Evolutionary conservation across 2,888 invertebrate genomes (phyloP).

Genomic region (Sphaerophoria taeniata): DNA sequence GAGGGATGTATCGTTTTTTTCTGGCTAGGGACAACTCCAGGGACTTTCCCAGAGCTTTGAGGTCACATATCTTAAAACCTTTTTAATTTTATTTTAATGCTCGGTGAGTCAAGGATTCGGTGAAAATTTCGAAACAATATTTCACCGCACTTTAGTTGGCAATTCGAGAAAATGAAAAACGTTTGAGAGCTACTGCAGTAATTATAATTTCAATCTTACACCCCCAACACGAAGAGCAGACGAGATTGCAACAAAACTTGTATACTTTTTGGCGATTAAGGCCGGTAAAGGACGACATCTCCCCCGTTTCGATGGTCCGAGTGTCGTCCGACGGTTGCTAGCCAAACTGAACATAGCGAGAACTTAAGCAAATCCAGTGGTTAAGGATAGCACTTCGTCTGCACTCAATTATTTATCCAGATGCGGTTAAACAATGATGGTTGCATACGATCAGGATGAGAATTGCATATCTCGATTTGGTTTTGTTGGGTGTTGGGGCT

Average conservation of each 20-base stretch:
- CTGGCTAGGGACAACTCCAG: neutral
- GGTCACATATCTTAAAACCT: no score
- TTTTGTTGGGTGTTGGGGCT: constrained; percentile 16
- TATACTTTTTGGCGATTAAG: constrained; percentile 26
- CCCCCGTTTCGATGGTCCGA: no score
- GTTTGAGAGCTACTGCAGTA: constrained; percentile 56
- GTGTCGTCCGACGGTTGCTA: neutral
- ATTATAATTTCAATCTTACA: constrained; percentile 67
- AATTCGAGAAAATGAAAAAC: constrained; percentile 11
- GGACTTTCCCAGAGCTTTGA: no score
- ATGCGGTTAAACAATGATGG: constrained; percentile 72
- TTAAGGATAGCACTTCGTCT: constrained; percentile 72
- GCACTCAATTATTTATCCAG: constrained; percentile 74
- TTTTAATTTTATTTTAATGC: no score
- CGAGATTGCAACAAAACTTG: constrained; percentile 23
- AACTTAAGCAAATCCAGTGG: constrained; percentile 73
- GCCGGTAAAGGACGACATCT: constrained; percentile 29
- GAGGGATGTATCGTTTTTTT: neutral
- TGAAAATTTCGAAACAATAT: neutral
- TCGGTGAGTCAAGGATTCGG: neutral
- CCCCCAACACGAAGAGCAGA: constrained; percentile 18
- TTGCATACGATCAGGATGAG: constrained; percentile 64
- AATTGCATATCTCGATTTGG: constrained; percentile 70
- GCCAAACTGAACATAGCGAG: neutral
- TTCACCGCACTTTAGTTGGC: neutral